Conservation (phyloP, 2,888 invertebrate genomes). For the Lasioglossum vierecki region DNA sequence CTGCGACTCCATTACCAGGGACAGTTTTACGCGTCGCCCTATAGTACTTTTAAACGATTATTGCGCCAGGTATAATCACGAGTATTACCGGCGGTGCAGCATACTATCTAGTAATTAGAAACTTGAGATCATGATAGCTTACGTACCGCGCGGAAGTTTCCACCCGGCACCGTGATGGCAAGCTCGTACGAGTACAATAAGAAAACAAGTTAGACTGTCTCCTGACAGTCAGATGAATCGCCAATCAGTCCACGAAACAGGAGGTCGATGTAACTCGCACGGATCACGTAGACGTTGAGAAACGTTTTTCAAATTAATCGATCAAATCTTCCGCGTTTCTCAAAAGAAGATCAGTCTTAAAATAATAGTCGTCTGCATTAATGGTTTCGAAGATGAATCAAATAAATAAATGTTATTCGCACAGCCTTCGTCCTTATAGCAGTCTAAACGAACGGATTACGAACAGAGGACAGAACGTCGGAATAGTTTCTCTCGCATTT, state of each 20-base stretch:
- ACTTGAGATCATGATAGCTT: constrained; percentile 55
- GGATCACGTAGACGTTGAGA: background rate
- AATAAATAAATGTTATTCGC: background rate
- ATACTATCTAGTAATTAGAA: constrained; percentile 54
- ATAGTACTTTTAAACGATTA: constrained; percentile 49
- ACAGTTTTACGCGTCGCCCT: constrained; percentile 21
- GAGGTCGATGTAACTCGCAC: background rate
- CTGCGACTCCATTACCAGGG: constrained; percentile 27
- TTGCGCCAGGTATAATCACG: constrained; percentile 39
- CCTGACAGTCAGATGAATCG: background rate
- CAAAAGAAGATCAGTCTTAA: background rate
- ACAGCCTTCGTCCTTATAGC: background rate
- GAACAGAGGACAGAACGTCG: background rate
- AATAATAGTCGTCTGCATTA: background rate
- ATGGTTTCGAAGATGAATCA: background rate
- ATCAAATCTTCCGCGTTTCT: background rate
- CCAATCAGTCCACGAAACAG: background rate
- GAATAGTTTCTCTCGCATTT: background rate
- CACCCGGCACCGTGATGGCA: background rate
- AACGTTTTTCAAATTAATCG: background rate
- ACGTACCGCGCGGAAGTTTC: constrained; percentile 36
- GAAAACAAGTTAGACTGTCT: constrained; percentile 21
- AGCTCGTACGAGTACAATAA: constrained; percentile 39
- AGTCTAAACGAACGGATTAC: background rate
- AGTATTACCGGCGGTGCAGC: background rate